phyloP scores from a whole-genome alignment of 2,797 vertebrate species.

The Avahi laniger region DNA sequence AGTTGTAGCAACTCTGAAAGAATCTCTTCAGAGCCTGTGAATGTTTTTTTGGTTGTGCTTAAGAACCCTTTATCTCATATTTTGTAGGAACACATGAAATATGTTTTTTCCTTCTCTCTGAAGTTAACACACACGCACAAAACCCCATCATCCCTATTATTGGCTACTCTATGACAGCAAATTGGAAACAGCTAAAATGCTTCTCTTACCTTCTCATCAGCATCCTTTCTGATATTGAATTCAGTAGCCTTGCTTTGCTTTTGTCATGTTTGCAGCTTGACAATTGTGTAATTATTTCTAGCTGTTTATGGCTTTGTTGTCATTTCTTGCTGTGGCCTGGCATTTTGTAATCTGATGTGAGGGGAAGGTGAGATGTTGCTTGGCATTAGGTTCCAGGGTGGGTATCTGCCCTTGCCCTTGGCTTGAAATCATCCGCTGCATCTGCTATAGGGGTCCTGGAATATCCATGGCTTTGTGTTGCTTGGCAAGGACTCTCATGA shows the following conservation, averaged over 20 bases:
- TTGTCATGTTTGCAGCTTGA: conserved; percentile 72
- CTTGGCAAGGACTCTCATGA: not conserved
- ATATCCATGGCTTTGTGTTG: not conserved
- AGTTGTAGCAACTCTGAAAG: conserved; percentile 48
- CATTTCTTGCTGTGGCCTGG: conserved; percentile 67
- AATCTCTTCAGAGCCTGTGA: conserved; percentile 3
- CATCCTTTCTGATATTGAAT: conserved; percentile 74
- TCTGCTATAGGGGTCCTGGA: not conserved
- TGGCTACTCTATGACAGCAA: conserved; percentile 78
- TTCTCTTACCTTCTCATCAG: conserved; percentile 79
- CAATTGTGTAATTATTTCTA: conserved; percentile 70
- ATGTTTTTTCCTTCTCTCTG: conserved; percentile 47
- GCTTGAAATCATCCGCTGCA: not conserved
- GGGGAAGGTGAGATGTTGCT: conserved; percentile 53
- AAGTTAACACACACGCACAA: conserved; percentile 63
- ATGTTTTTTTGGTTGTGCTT: not conserved
- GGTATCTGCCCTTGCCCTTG: not conserved
- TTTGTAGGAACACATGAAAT: conserved; percentile 25
- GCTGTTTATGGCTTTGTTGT: conserved; percentile 74
- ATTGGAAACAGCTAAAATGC: conserved; percentile 73
- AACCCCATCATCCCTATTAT: conserved; percentile 64
- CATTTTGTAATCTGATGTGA: conserved; percentile 65
- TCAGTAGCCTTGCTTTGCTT: conserved; percentile 50
- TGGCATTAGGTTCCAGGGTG: not conserved
- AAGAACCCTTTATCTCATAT: not conserved